phyloP scores from a whole-genome alignment of 1,140 invertebrate genomes.

The Polypedilum pembai region DNA sequence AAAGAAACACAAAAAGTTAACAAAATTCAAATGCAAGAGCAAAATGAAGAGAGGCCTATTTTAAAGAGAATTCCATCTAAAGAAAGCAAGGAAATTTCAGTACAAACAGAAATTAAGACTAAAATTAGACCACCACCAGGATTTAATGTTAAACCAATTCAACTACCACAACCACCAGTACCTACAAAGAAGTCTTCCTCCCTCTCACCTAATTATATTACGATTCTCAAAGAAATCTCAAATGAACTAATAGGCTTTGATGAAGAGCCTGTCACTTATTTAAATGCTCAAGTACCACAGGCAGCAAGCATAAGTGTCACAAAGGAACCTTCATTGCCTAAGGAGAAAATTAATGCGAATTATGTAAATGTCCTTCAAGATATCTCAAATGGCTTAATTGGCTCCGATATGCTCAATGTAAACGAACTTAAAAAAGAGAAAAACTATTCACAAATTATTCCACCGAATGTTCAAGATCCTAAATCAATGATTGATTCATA shows the following conservation, averaged over 20 bases:
- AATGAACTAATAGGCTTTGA: neutral
- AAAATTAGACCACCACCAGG: too few species aligned
- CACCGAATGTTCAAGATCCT: neutral
- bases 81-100: too few species aligned
- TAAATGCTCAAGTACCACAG: neutral
- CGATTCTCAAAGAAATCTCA: conserved; percentile 7
- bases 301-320: neutral
- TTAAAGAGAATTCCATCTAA: too few species aligned
- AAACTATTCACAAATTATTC: conserved; percentile 22
- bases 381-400: neutral
- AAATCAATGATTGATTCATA: neutral
- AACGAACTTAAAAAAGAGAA: neutral
- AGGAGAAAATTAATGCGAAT: neutral
- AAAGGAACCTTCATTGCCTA: neutral
- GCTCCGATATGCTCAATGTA: neutral
- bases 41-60: too few species aligned
- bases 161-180: too few species aligned
- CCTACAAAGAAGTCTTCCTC: too few species aligned
- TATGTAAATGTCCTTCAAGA: conserved; percentile 15
- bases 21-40: too few species aligned
- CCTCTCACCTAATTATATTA: neutral
- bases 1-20: too few species aligned
- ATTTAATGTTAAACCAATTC: too few species aligned
- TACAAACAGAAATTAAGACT: too few species aligned
- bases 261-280: neutral